Conservation (phyloP, 2,888 invertebrate genomes). For the Xestoiulus laeticollis region DNA sequence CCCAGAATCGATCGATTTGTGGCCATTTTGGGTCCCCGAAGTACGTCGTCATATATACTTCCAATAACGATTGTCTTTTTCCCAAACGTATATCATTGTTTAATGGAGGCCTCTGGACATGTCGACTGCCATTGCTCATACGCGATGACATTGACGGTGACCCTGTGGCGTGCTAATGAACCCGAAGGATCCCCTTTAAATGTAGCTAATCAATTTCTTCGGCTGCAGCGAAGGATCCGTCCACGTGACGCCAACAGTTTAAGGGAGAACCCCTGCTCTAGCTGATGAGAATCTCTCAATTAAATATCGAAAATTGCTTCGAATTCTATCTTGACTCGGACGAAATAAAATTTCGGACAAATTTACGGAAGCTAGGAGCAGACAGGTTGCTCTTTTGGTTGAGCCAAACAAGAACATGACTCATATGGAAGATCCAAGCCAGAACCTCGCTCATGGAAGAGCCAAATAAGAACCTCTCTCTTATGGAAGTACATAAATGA, state of each 20-base stretch:
- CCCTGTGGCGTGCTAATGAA: neutral
- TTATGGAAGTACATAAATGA: no score
- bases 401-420: no score
- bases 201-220: neutral
- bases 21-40: neutral
- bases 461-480: no score
- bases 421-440: no score
- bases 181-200: neutral
- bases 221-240: neutral
- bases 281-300: neutral
- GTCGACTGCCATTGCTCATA: neutral
- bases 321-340: no score
- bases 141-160: neutral
- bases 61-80: neutral
- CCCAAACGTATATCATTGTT: neutral
- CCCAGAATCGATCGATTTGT: neutral
- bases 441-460: no score
- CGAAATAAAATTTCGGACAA: no score
- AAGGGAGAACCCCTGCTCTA: neutral
- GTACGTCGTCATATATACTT: neutral
- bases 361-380: no score
- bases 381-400: no score
- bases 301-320: neutral
- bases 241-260: neutral
- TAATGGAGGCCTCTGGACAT: neutral